Conservation (phyloP, 2,113 vertebrate species). For the Fregetta grallaria region DNA sequence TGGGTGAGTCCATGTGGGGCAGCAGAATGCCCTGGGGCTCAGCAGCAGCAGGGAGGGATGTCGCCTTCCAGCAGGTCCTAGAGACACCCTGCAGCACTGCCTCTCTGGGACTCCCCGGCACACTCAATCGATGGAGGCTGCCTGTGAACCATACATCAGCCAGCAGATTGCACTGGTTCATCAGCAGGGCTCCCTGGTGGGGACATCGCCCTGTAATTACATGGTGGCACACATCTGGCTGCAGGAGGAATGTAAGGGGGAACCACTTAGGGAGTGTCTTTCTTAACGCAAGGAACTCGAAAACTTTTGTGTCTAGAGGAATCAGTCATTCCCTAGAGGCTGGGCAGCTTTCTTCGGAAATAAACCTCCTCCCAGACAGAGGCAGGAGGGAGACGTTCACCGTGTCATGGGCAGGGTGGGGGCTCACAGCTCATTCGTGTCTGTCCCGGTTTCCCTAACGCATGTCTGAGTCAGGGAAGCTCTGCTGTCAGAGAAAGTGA, state of each 20-base stretch:
- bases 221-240: background rate
- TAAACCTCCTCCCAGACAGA: background rate
- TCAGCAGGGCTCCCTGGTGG: background rate
- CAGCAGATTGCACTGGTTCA: background rate
- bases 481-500: slow-evolving; percentile 24
- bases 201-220: background rate
- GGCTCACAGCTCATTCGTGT: background rate
- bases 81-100: background rate
- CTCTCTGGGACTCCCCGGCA: background rate
- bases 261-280: background rate
- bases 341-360: background rate
- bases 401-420: slow-evolving; percentile 12
- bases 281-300: accelerated
- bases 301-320: background rate
- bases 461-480: background rate
- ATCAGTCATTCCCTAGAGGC: background rate
- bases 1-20: accelerated
- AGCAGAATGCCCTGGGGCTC: background rate
- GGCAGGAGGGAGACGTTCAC: background rate
- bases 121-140: accelerated
- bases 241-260: background rate
- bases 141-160: accelerated
- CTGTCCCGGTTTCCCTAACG: background rate
- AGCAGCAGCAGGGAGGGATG: background rate
- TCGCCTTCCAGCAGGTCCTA: background rate